Conservation (phyloP, 2,888 invertebrate species). For the Corythucha ciliata region DNA sequence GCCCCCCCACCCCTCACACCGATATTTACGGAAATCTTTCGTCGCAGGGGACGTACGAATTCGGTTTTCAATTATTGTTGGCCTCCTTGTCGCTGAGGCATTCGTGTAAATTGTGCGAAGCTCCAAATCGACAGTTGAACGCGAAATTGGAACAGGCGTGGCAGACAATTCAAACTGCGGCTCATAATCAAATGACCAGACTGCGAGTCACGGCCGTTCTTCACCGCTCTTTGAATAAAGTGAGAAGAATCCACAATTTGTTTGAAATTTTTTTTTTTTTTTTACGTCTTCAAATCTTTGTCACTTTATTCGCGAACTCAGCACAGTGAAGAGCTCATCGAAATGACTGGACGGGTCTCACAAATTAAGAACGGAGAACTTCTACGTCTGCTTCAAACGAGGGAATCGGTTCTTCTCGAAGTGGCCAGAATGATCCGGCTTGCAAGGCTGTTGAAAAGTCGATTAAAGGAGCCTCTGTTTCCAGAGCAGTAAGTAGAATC, state of each 20-base stretch:
- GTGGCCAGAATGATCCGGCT: conserved; percentile 62
- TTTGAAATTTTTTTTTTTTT: no score
- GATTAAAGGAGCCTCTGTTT: conserved; percentile 54
- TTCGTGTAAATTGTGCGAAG: conserved; percentile 55
- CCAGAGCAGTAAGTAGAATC: conserved; percentile 30
- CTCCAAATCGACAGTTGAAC: conserved; percentile 49
- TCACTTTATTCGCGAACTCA: conserved; percentile 35
- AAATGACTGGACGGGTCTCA: conserved; percentile 51
- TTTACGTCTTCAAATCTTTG: not conserved
- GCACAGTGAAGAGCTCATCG: conserved; percentile 53
- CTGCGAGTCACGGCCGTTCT: conserved; percentile 66
- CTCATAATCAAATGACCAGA: conserved; percentile 66
- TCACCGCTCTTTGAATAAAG: conserved; percentile 52
- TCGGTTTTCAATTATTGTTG: conserved; percentile 66
- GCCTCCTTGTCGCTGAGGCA: conserved; percentile 63
- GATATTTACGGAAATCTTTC: not conserved
- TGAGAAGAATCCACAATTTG: no score
- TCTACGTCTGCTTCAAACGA: conserved; percentile 49
- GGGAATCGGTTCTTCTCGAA: conserved; percentile 58
- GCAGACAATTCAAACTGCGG: conserved; percentile 57
- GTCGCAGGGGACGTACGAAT: conserved; percentile 64
- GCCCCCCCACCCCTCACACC: not conserved
- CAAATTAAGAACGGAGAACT: conserved; percentile 45
- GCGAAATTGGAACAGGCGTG: conserved; percentile 55
- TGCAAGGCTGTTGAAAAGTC: conserved; percentile 55